Percentiles rank a stretch among this genome's conserved stretches.
phyloP scores from a whole-genome alignment of 2,888 invertebrate genomes.

The Drosophila lutescens region DNA sequence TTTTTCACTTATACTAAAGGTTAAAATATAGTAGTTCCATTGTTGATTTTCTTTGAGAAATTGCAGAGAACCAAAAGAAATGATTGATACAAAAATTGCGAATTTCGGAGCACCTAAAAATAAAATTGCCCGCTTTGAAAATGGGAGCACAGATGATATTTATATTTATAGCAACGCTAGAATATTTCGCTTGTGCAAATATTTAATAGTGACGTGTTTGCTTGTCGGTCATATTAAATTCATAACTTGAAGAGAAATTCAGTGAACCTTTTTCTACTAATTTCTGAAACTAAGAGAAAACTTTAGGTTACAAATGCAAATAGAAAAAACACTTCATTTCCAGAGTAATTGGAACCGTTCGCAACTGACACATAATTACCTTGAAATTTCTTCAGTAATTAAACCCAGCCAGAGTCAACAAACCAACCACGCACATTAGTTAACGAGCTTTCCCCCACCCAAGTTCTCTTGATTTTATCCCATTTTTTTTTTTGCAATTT shows the following conservation, averaged over 20 bases:
- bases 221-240: conserved; percentile 4
- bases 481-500: neutral
- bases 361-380: neutral
- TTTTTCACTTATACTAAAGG: too few relatives aligned
- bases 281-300: neutral
- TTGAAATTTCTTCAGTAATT: neutral
- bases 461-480: neutral
- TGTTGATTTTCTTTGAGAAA: neutral
- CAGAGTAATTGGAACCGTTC: neutral
- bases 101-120: conserved; percentile 30
- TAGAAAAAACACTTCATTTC: neutral
- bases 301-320: neutral
- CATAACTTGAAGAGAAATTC: neutral
- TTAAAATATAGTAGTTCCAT: too few relatives aligned
- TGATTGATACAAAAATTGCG: conserved; percentile 20
- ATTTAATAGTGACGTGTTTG: conserved; percentile 1
- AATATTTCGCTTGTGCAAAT: conserved; percentile 11
- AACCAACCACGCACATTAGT: neutral
- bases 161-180: conserved; percentile 22
- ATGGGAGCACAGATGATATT: conserved; percentile 11
- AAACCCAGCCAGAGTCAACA: conserved; percentile 3
- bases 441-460: neutral
- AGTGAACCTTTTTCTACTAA: neutral
- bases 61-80: conserved; percentile 1
- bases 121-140: conserved; percentile 16